A percentile compares a stretch with the other conserved stretches of the same genome.
phyloP scores from a whole-genome alignment of 1,140 invertebrate species.

The Papilio dardanus region DNA sequence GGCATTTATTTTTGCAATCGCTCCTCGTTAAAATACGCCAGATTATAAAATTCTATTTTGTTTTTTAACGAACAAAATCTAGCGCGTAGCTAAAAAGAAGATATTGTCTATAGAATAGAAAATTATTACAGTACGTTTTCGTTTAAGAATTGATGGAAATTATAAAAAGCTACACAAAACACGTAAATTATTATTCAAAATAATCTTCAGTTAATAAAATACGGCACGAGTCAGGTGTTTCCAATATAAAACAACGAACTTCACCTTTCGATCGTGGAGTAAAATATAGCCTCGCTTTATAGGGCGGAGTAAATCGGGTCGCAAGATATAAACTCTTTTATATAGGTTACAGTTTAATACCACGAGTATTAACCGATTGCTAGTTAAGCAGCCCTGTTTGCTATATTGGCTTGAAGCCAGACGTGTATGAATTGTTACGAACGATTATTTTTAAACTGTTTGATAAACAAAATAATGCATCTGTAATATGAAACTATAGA shows the following conservation, averaged over 20 bases:
- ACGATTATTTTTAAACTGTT: slow-evolving; percentile 31
- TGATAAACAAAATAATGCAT: not conserved
- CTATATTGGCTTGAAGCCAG: slow-evolving; percentile 44
- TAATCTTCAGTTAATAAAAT: not conserved
- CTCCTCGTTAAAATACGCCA: slow-evolving; percentile 37
- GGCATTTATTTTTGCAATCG: slow-evolving; percentile 59
- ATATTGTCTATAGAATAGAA: too few species aligned
- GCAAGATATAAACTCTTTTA: slow-evolving; percentile 23
- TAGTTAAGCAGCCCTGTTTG: slow-evolving; percentile 40
- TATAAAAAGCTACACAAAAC: too few species aligned
- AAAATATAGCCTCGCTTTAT: slow-evolving; percentile 20
- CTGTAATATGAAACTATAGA: not conserved
- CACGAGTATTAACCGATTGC: slow-evolving; percentile 35
- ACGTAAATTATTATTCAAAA: not conserved
- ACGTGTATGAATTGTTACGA: slow-evolving; percentile 29
- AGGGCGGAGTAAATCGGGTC: slow-evolving; percentile 27
- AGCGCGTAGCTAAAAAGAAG: not conserved
- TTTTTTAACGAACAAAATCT: slow-evolving; percentile 34
- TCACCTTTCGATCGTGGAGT: slow-evolving; percentile 19
- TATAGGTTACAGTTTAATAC: slow-evolving; percentile 39
- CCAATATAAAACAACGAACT: slow-evolving; percentile 16
- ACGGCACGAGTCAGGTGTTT: not conserved
- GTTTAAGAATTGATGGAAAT: too few species aligned
- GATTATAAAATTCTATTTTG: slow-evolving; percentile 45
- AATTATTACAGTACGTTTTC: too few species aligned